Conservation (phyloP, 2,113 vertebrate genomes). For the Pyxicephalus adspersus region DNA sequence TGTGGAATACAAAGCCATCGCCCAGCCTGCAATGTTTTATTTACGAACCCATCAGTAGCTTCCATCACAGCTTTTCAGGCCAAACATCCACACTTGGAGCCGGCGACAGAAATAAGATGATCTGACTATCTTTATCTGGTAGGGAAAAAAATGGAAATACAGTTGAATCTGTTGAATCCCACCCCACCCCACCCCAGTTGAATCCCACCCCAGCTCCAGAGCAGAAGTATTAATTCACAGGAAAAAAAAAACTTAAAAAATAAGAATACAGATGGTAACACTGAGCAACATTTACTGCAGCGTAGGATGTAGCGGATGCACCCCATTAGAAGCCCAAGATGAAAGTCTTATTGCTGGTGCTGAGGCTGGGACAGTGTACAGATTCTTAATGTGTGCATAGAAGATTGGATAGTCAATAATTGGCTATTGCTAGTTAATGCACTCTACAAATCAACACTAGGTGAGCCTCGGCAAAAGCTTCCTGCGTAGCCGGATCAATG, state of each 20-base stretch:
- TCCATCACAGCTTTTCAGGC: background rate
- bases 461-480: constrained; percentile 53
- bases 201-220: constrained; percentile 3
- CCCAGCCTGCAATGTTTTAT: constrained; percentile 2
- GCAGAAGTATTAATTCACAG: constrained; percentile 8
- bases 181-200: too few species aligned
- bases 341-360: constrained; percentile 58
- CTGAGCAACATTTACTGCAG: constrained; percentile 63
- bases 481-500: constrained; percentile 58
- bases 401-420: constrained; percentile 61
- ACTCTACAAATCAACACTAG: constrained; percentile 59
- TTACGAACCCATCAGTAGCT: constrained; percentile 12
- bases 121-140: background rate
- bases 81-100: background rate
- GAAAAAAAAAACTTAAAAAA: background rate
- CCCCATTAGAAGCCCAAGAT: constrained; percentile 59
- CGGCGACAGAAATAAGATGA: background rate
- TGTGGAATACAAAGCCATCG: background rate
- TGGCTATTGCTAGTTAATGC: constrained; percentile 62
- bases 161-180: background rate
- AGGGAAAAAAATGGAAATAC: background rate
- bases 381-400: constrained; percentile 59
- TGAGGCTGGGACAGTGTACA: constrained; percentile 40
- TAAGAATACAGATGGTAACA: constrained; percentile 60
- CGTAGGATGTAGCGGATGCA: constrained; percentile 56